These are phyloP conservation scores for Coregonus clupeaformis DNA, from an alignment of 2,113 vertebrate genomes.

Conservation along the genomic window DNA sequence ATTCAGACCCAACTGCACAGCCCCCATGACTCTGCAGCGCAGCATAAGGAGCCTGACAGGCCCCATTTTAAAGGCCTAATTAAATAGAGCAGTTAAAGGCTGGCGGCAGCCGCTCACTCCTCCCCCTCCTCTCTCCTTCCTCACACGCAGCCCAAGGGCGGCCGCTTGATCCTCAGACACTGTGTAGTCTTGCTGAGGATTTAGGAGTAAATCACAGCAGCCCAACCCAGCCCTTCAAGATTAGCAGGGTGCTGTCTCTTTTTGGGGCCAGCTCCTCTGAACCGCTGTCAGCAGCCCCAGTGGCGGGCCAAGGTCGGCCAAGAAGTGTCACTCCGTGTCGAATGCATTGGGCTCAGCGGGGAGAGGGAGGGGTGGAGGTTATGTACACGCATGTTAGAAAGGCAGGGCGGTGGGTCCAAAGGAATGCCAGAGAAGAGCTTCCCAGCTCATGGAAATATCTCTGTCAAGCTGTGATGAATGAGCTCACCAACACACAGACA, in stretches of 20 bases:
- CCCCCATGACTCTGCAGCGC: slow-evolving; percentile 34
- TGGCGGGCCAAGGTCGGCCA: background rate
- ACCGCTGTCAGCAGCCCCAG: slow-evolving; percentile 25
- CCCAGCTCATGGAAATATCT: slow-evolving; percentile 54
- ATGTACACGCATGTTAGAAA: slow-evolving; percentile 29
- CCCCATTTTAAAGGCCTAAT: slow-evolving; percentile 59
- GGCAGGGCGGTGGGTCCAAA: slow-evolving; percentile 19
- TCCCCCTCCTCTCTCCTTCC: slow-evolving; percentile 4
- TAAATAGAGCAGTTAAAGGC: slow-evolving; percentile 56
- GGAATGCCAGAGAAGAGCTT: slow-evolving; percentile 39
- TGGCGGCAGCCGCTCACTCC: slow-evolving; percentile 39
- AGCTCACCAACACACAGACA: slow-evolving; percentile 50
- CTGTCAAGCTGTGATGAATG: slow-evolving; percentile 56
- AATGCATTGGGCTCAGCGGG: slow-evolving; percentile 4
- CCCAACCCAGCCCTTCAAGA: slow-evolving; percentile 21
- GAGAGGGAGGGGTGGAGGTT: slow-evolving; percentile 21
- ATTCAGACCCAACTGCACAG: slow-evolving; percentile 28
- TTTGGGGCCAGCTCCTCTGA: slow-evolving; percentile 13
- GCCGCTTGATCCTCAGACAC: slow-evolving; percentile 49
- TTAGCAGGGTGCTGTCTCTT: slow-evolving; percentile 29
- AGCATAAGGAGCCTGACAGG: slow-evolving; percentile 54
- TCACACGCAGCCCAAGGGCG: slow-evolving; percentile 32
- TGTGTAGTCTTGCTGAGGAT: slow-evolving; percentile 38
- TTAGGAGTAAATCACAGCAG: slow-evolving; percentile 33
- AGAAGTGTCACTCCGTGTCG: slow-evolving; percentile 13